Conservation (phyloP, 1,140 invertebrate genomes). For the Oncopeltus fasciatus region DNA sequence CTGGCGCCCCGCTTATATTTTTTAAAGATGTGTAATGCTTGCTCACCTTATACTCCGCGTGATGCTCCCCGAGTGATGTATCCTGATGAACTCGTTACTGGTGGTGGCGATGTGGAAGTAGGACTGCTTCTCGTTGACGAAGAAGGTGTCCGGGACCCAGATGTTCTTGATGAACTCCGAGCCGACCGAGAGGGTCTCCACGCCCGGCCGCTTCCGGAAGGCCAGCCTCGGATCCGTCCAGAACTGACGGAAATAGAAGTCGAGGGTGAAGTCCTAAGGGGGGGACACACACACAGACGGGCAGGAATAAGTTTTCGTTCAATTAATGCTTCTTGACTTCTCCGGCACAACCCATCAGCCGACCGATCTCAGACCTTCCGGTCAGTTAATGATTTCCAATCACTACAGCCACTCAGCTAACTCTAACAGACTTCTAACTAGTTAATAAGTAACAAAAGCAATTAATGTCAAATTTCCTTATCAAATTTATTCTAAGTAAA, state of each 20-base stretch:
- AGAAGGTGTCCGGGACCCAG: constrained; percentile 97
- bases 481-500: no score
- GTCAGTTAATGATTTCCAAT: no score
- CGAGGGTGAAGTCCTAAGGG: constrained; percentile 86
- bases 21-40: no score
- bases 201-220: constrained; percentile 71
- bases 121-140: constrained; percentile 95
- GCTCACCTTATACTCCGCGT: constrained; percentile 89
- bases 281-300: background rate
- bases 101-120: constrained; percentile 97
- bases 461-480: no score
- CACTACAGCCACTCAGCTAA: no score
- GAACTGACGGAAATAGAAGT: constrained; percentile 97
- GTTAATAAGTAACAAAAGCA: no score
- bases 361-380: no score
- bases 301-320: background rate
- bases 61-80: constrained; percentile 85
- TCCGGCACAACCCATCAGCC: no score
- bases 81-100: constrained; percentile 91
- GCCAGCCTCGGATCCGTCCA: constrained; percentile 90
- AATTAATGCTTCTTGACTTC: no score
- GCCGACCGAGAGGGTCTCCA: constrained; percentile 77
- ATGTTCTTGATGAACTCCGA: constrained; percentile 94
- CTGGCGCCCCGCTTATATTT: no score
- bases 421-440: no score